Conservation (phyloP, 2,113 vertebrate species). For the Synchiropus splendidus region DNA sequence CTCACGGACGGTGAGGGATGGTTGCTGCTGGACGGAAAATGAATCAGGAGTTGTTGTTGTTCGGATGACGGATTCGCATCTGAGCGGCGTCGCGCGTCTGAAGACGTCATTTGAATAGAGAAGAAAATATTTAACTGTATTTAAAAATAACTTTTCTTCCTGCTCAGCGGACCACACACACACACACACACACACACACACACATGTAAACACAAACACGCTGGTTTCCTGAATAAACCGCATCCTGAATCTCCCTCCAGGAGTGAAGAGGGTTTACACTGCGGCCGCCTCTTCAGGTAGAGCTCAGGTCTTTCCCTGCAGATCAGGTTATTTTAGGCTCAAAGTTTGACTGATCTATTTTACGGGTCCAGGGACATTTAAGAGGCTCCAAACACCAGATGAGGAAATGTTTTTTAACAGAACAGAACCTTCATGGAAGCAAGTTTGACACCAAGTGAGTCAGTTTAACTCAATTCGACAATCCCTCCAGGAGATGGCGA, state of each 20-base stretch:
- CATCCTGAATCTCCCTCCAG: conserved; percentile 57
- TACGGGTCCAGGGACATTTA: no score
- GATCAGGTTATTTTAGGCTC: neutral
- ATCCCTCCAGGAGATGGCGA: no score
- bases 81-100: conserved; percentile 16
- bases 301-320: conserved; percentile 29
- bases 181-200: conserved; percentile 8
- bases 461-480: no score
- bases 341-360: no score
- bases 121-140: conserved; percentile 62
- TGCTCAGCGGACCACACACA: conserved; percentile 58
- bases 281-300: conserved; percentile 60
- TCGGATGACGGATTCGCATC: conserved; percentile 26
- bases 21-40: no score
- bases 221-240: conserved; percentile 50
- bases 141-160: conserved; percentile 60
- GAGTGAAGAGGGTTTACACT: conserved; percentile 54
- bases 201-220: conserved; percentile 12
- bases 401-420: no score
- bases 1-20: neutral
- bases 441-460: no score
- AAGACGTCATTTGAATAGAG: conserved; percentile 44
- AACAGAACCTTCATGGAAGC: no score
- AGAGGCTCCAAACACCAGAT: no score
- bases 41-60: neutral